A percentile compares a stretch with the other conserved stretches of the same genome.
Conservation (phyloP, 2,113 vertebrate species). For the rat (Rattus norvegicus) region DNA sequence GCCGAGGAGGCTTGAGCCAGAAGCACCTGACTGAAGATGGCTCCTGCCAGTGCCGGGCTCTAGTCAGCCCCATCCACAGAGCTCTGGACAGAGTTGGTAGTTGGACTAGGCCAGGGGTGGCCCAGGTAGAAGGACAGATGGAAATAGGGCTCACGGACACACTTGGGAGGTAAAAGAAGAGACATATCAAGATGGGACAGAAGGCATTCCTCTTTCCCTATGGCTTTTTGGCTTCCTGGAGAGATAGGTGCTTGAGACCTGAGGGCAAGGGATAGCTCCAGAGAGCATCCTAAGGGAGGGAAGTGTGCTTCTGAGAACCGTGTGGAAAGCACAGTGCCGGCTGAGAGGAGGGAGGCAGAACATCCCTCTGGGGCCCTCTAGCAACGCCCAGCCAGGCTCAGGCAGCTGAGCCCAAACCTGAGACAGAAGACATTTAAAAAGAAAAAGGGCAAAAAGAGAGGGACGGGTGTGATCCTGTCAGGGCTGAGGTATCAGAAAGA, state of each 20-base stretch:
- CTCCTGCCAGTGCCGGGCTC: background rate
- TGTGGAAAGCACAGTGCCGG: background rate
- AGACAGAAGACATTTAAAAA: conserved; percentile 3
- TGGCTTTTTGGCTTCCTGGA: conserved; percentile 42
- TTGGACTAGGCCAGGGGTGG: background rate
- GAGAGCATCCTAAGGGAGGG: background rate
- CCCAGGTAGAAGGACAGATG: background rate
- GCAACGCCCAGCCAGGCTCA: background rate
- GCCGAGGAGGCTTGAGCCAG: background rate
- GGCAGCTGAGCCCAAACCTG: conserved; percentile 34
- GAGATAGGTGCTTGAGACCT: conserved; percentile 13
- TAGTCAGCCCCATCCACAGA: background rate
- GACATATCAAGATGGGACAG: background rate
- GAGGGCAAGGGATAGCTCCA: background rate
- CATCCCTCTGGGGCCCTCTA: background rate
- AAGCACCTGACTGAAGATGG: background rate
- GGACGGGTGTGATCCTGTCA: background rate
- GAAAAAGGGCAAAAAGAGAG: background rate
- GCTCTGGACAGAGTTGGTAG: background rate
- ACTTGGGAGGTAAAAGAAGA: background rate
- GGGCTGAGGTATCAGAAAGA: conserved; percentile 59
- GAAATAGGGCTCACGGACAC: background rate
- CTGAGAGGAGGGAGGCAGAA: background rate
- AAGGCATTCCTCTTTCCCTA: background rate
- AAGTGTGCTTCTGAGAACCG: background rate